Evolutionary conservation across 2,888 invertebrate species (phyloP).

Genomic region (Geotrupes spiniger): DNA sequence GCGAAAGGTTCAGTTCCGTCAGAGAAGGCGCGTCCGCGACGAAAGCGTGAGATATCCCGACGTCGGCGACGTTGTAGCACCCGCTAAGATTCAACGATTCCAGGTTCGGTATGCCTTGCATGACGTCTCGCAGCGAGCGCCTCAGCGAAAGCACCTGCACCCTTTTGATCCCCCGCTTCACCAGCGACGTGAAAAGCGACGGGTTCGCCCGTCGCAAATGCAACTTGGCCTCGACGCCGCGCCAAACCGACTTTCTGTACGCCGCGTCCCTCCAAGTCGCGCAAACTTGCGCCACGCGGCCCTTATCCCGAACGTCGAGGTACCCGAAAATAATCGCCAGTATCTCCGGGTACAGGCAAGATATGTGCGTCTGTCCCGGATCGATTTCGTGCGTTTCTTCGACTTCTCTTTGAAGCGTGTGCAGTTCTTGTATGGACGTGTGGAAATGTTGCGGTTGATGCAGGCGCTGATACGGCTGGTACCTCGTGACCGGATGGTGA

Average conservation of each 20-base stretch:
- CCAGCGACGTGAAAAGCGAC: constrained; percentile 80
- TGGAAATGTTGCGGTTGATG: constrained; percentile 62
- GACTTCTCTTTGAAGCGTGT: constrained; percentile 34
- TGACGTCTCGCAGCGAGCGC: constrained; percentile 79
- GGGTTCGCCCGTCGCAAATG: constrained; percentile 82
- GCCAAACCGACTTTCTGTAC: constrained; percentile 90
- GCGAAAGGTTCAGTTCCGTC: constrained; percentile 78
- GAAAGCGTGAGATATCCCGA: constrained; percentile 80
- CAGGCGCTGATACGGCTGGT: constrained; percentile 63
- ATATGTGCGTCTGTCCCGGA: constrained; percentile 65
- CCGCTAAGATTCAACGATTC: constrained; percentile 88
- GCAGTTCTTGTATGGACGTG: constrained; percentile 48
- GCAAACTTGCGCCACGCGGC: constrained; percentile 87
- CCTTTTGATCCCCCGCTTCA: constrained; percentile 81
- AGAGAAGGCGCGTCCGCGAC: constrained; percentile 72
- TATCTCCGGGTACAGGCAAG: constrained; percentile 88
- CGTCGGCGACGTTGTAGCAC: constrained; percentile 90
- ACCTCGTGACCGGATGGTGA: constrained; percentile 49
- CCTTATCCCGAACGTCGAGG: constrained; percentile 83
- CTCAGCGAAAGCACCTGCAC: constrained; percentile 86
- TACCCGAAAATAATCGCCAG: constrained; percentile 89
- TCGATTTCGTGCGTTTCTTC: constrained; percentile 34
- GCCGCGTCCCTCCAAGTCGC: constrained; percentile 88
- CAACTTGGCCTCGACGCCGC: constrained; percentile 87
- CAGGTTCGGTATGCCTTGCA: constrained; percentile 80